A percentile compares a stretch with the other conserved stretches of the same genome.
Conservation (phyloP, 1,140 invertebrate species). For the Diabrotica virgifera region DNA sequence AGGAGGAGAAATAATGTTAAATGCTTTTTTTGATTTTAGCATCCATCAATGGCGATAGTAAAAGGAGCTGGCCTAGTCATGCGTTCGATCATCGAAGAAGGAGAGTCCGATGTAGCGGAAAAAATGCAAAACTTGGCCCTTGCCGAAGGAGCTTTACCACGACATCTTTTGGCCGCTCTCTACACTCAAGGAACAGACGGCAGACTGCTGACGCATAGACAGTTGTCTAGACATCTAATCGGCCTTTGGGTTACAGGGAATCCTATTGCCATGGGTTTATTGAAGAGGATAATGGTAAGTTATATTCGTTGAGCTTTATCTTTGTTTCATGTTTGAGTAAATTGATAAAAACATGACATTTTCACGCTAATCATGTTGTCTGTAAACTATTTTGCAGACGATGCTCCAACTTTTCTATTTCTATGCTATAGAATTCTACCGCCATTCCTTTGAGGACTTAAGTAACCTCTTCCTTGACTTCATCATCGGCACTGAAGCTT, state of each 20-base stretch:
- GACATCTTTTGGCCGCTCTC: slow-evolving; percentile 88
- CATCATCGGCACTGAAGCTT: too few relatives aligned
- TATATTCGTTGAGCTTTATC: neutral
- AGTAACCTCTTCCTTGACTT: too few relatives aligned
- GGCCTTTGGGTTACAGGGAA: slow-evolving; percentile 97
- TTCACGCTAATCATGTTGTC: neutral
- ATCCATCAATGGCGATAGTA: slow-evolving; percentile 95
- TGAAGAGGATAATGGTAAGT: slow-evolving; percentile 84
- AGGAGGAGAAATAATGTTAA: too few relatives aligned
- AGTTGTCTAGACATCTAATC: slow-evolving; percentile 93
- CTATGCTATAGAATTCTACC: too few relatives aligned
- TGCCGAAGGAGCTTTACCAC: slow-evolving; percentile 93
- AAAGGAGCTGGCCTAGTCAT: slow-evolving; percentile 97
- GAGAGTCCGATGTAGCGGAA: slow-evolving; percentile 81
- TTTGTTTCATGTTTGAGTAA: neutral
- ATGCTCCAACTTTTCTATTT: too few relatives aligned
- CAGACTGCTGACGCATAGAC: slow-evolving; percentile 78
- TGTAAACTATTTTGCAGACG: too few relatives aligned
- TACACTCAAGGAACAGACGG: slow-evolving; percentile 79
- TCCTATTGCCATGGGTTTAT: slow-evolving; percentile 83
- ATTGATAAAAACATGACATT: neutral
- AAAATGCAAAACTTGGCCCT: slow-evolving; percentile 95
- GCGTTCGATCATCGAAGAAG: slow-evolving; percentile 97
- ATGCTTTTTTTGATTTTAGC: slow-evolving; percentile 52
- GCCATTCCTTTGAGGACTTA: too few relatives aligned